Base-by-base conservation (phyloP, 2,113 vertebrate species). In the Cyanoderma ruficeps region DNA sequence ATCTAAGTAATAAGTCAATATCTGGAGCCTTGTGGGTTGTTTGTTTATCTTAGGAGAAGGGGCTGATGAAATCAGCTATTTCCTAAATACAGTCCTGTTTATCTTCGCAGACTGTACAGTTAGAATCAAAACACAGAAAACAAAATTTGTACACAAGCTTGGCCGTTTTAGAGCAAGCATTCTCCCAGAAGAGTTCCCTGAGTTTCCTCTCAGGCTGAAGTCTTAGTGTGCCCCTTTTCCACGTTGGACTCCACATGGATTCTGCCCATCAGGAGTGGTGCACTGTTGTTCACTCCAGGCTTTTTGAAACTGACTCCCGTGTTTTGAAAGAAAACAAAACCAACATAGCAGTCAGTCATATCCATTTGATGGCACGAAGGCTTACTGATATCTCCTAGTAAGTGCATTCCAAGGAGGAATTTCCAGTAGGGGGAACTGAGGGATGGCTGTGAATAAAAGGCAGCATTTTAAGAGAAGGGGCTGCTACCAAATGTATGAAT, bases 1-100 rank as follows among this genome's bases (percentile, higher is more conserved):
- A 95, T 87, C 81, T 87, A 63, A 93, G 91, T n/a, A 49, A 33
- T 64, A 89, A 89, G 81, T 88, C 79, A 83, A 15, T 84, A 87
- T 81, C 68, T 89, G 86, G 53, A 87, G 28, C 44, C 64, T 70
- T 44, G 64, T 56, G 52, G 4, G 15, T 71, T 92, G 72, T 83
- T 90, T 90, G 24, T 90, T 92, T 92, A 28, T 71, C 42, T 63
- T 50, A 75, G 33, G 55, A 74, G 68, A 70, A 64, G 19, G 47
- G 63, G 59, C 63, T 83, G 46, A 42, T 83, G 50, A 91, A 93
- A 81, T 81, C n/a, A 71, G 1, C 56, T 41, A 6, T 82, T 89
- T 79, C 60, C 47, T 87, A 76, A 44, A 71, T 44, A 31, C 65
- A 82, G 20, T 79, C 52, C 24, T 65, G 27, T 87, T 90, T 83